A percentile compares a stretch with the other conserved stretches of the same genome.
Evolutionary conservation across 2,797 vertebrate species (phyloP).

Genomic region (Lemur catta): DNA sequence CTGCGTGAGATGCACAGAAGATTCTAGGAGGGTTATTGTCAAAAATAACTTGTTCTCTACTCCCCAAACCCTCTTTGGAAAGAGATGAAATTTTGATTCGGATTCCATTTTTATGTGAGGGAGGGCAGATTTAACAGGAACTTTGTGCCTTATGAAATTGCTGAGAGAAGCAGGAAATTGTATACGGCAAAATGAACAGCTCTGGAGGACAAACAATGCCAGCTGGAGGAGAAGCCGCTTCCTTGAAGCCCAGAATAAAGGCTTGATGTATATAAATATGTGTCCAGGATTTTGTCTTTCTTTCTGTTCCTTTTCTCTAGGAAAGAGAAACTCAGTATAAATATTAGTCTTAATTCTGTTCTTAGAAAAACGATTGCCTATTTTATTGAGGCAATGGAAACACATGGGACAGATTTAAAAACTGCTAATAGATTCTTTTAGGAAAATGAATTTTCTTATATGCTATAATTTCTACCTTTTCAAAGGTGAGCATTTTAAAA

Average conservation of each 20-base stretch:
- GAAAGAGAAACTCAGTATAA: not conserved
- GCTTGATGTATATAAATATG: not conserved
- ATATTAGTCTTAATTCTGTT: not conserved
- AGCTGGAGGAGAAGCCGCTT: not conserved
- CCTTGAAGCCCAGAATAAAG: not conserved
- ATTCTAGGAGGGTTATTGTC: not conserved
- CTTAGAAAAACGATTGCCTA: not conserved
- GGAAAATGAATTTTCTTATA: not conserved
- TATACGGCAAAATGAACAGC: accelerated
- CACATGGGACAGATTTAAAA: not conserved
- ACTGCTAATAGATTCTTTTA: not conserved
- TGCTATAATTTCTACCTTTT: constrained; percentile 14
- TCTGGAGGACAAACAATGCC: not conserved
- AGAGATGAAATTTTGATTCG: not conserved
- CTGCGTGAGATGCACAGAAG: not conserved
- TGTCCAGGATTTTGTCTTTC: not conserved
- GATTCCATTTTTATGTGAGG: not conserved
- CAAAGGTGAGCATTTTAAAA: not conserved
- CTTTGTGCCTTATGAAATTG: not conserved
- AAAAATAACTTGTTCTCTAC: not conserved
- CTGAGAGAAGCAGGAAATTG: not conserved
- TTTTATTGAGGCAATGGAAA: not conserved
- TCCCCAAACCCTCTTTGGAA: not conserved
- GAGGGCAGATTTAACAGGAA: not conserved
- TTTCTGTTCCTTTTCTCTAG: not conserved